These are phyloP conservation scores for Penaeus monodon DNA, from an alignment of 2,888 invertebrate species.

Conservation along the genomic window DNA sequence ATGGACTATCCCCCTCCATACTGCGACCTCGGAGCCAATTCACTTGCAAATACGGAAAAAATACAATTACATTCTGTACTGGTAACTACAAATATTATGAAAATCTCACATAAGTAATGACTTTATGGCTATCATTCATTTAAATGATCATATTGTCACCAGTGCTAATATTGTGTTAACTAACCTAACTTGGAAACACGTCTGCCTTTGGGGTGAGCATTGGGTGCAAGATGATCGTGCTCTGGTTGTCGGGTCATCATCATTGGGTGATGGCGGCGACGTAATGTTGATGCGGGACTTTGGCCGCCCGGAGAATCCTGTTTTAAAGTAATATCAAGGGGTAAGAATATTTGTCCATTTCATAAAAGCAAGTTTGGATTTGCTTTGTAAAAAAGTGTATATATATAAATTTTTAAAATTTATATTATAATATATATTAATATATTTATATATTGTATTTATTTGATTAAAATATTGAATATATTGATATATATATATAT, in stretches of 20 bases:
- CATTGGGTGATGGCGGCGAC: constrained; percentile 48
- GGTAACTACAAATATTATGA: too few species aligned
- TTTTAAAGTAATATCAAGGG: not conserved
- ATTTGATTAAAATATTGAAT: too few species aligned
- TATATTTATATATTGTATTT: not conserved
- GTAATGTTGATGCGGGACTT: constrained; percentile 57
- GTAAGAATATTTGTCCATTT: too few species aligned
- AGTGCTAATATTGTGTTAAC: not conserved
- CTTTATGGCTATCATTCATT: not conserved
- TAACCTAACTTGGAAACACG: constrained; percentile 57
- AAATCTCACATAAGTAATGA: too few species aligned
- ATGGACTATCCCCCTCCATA: constrained; percentile 21
- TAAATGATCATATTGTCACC: too few species aligned
- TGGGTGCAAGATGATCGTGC: constrained; percentile 50
- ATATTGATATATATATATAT: constrained; percentile 1
- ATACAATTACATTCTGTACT: too few species aligned
- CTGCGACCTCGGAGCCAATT: constrained; percentile 49
- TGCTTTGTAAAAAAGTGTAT: not conserved
- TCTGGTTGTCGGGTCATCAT: constrained; percentile 33
- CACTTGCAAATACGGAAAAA: constrained; percentile 26
- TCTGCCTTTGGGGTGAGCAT: constrained; percentile 41
- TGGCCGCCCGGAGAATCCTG: constrained; percentile 58
- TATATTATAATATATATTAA: constrained; percentile 9
- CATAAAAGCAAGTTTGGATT: too few species aligned
- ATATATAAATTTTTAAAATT: not conserved